A percentile compares a stretch with the other conserved stretches of the same genome.
These are phyloP conservation scores for Machaerirhynchus nigripectus DNA, from an alignment of 2,113 vertebrate species.

Conservation along the genomic window DNA sequence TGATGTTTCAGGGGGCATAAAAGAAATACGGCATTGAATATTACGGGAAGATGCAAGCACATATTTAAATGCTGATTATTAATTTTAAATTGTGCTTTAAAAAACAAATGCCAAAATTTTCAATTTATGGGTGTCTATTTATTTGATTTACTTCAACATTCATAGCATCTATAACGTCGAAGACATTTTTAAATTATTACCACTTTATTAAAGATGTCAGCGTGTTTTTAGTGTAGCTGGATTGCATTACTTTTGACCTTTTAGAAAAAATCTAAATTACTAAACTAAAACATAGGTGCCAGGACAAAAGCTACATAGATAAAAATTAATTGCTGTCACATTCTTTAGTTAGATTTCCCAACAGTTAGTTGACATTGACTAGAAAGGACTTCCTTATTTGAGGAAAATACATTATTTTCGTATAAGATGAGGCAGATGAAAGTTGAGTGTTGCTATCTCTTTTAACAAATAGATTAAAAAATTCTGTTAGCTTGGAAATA, in stretches of 20 bases:
- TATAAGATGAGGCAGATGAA: not conserved
- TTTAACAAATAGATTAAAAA: not conserved
- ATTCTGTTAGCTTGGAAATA: not conserved
- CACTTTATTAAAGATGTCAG: not conserved
- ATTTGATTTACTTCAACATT: conserved; percentile 9
- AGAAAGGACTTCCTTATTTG: not conserved
- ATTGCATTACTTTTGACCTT: not conserved
- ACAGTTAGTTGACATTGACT: not conserved
- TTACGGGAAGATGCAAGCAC: not conserved
- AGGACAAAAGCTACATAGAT: not conserved
- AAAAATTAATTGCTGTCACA: not conserved
- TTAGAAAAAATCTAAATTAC: not conserved
- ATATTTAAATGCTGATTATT: conserved; percentile 32
- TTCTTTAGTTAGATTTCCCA: not conserved
- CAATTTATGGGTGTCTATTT: not conserved
- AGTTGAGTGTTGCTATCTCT: not conserved
- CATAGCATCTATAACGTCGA: not conserved
- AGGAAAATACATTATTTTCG: not conserved
- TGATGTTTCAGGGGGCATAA: not conserved
- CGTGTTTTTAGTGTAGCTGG: not conserved
- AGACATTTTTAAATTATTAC: not conserved
- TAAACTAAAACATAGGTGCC: not conserved
- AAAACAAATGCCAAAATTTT: not conserved
- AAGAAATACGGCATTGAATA: conserved; percentile 34
- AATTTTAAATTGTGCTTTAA: conserved; percentile 7